A percentile compares a stretch with the other conserved stretches of the same genome.
These are phyloP conservation scores for Takifugu ocellatus DNA, from an alignment of 2,797 vertebrate genomes.

Conservation along the genomic window DNA sequence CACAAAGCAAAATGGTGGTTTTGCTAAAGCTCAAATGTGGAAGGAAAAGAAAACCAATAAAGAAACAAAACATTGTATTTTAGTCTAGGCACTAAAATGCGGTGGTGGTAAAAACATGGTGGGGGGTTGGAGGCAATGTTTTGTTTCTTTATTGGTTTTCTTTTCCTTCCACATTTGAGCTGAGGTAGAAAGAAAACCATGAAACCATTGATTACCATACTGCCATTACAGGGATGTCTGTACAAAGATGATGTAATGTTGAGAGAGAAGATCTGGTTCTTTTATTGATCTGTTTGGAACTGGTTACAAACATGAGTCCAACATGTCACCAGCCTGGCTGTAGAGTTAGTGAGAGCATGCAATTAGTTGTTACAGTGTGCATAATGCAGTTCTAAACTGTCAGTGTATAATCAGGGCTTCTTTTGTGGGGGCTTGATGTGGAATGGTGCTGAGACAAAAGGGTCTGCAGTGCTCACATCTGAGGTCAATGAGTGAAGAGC, in stretches of 20 bases:
- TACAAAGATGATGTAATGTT: slow-evolving; percentile 27
- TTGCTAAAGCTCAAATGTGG: too few species aligned
- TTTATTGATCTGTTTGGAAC: slow-evolving; percentile 25
- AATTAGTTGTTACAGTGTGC: slow-evolving; percentile 46
- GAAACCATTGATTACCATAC: slow-evolving; percentile 47
- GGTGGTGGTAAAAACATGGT: too few species aligned
- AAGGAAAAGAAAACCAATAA: too few species aligned
- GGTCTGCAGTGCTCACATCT: slow-evolving; percentile 73
- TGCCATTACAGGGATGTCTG: slow-evolving; percentile 23
- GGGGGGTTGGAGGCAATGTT: too few species aligned
- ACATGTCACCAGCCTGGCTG: slow-evolving; percentile 60
- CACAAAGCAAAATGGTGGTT: too few species aligned
- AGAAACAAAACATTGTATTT: slow-evolving; percentile 3
- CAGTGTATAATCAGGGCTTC: slow-evolving; percentile 74
- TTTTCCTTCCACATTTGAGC: slow-evolving; percentile 11
- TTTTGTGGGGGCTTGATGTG: slow-evolving; percentile 83
- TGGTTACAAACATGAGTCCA: slow-evolving; percentile 41
- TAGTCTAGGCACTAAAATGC: background rate
- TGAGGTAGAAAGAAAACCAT: slow-evolving; percentile 75
- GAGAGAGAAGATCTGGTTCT: background rate
- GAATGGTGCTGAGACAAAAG: slow-evolving; percentile 90
- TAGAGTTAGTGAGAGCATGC: slow-evolving; percentile 55
- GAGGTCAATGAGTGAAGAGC: slow-evolving; percentile 75
- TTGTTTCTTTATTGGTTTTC: too few species aligned
- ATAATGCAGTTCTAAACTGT: slow-evolving; percentile 31